Evolutionary conservation across 1,140 invertebrate species (phyloP).

Genomic region (Musca vetustissima): DNA sequence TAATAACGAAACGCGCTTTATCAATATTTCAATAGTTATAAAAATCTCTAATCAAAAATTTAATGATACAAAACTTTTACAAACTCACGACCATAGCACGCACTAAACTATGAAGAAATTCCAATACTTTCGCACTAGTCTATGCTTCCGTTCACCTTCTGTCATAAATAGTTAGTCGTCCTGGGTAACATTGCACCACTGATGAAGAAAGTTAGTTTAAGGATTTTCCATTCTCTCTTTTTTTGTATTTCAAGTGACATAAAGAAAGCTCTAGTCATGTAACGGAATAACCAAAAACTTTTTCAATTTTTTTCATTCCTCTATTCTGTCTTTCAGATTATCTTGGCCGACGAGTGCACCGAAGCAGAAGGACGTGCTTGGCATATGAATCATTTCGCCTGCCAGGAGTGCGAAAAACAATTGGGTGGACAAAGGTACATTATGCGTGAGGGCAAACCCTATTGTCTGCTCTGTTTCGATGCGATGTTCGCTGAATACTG

Average conservation of each 20-base stretch:
- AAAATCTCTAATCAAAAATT: slow-evolving; percentile 13
- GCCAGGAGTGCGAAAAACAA: slow-evolving; percentile 90
- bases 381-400: slow-evolving; percentile 99
- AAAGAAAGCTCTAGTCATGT: no score
- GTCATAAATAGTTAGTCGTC: no score
- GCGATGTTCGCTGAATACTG: slow-evolving; percentile 95
- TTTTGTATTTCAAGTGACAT: no score
- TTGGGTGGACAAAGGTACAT: slow-evolving; percentile 97
- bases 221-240: no score
- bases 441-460: slow-evolving; percentile 91
- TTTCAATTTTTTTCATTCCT: slow-evolving; percentile 7
- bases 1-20: background rate
- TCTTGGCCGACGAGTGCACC: slow-evolving; percentile 97
- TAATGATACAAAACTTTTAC: slow-evolving; percentile 8
- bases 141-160: no score
- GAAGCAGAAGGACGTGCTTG: slow-evolving; percentile 97
- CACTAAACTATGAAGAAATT: background rate
- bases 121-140: background rate
- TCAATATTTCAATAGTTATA: background rate
- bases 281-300: slow-evolving; percentile 8
- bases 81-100: background rate
- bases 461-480: slow-evolving; percentile 94
- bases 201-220: background rate
- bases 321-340: slow-evolving; percentile 69
- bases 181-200: background rate